Evolutionary conservation across 1,140 invertebrate genomes (phyloP).

Genomic region (Bilobella aurantiaca): DNA sequence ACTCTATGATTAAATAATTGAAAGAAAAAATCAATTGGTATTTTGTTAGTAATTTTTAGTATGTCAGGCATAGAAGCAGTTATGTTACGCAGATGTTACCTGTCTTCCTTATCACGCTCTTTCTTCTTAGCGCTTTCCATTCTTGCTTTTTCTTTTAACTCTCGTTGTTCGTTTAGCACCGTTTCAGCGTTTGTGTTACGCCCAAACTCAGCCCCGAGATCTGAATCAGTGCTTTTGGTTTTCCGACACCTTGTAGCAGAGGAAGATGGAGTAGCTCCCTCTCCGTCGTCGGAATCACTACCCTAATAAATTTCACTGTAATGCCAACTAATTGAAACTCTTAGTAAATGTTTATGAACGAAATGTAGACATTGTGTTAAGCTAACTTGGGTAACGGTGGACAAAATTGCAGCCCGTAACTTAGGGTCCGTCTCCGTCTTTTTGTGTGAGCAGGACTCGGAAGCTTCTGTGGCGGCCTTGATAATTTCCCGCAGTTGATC

Average conservation of each 20-base stretch:
- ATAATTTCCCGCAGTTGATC: neutral
- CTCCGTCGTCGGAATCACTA: constrained; percentile 24
- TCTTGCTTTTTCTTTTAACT: constrained; percentile 64
- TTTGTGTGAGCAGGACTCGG: neutral
- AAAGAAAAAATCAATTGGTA: neutral
- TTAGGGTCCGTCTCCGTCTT: neutral
- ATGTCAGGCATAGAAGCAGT: neutral
- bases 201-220: constrained; percentile 42
- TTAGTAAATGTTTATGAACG: neutral
- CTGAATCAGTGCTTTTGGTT: neutral
- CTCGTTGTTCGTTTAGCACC: constrained; percentile 60
- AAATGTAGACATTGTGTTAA: neutral
- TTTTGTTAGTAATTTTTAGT: neutral
- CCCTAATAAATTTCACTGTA: neutral
- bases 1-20: constrained; percentile 49
- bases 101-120: constrained; percentile 76
- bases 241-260: neutral
- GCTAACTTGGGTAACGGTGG: neutral
- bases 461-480: neutral
- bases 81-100: constrained; percentile 43
- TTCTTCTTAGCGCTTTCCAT: constrained; percentile 69
- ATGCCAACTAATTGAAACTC: no score
- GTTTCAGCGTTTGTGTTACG: constrained; percentile 67
- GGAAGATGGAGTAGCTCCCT: constrained; percentile 36
- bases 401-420: constrained; percentile 15